Conservation (phyloP, 2,797 vertebrate genomes). For the Scolopax bukidnonensis region DNA sequence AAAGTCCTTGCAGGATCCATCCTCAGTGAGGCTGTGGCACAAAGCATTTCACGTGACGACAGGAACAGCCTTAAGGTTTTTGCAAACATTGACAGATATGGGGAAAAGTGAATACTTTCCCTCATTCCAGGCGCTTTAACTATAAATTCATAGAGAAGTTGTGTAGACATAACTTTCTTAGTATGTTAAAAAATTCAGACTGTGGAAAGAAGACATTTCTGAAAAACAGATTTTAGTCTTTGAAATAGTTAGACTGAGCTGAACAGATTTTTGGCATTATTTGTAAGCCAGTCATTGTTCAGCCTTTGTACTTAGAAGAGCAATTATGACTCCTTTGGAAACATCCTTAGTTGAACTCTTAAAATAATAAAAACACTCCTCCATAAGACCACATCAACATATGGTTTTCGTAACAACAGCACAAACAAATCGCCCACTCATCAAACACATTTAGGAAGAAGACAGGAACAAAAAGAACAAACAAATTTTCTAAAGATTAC, state of each 20-base stretch:
- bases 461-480: conserved; percentile 65
- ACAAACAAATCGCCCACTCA: conserved; percentile 70
- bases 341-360: conserved; percentile 71
- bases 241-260: conserved; percentile 64
- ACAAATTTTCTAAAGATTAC: conserved; percentile 48
- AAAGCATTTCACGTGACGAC: not conserved
- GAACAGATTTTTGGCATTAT: conserved; percentile 71
- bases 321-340: conserved; percentile 71
- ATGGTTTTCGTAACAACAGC: conserved; percentile 61
- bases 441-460: conserved; percentile 66
- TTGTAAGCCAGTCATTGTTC: conserved; percentile 67
- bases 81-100: not conserved
- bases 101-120: not conserved
- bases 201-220: conserved; percentile 49
- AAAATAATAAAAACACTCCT: conserved; percentile 73
- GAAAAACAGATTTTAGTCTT: conserved; percentile 56
- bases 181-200: conserved; percentile 1
- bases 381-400: conserved; percentile 63
- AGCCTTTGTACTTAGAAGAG: conserved; percentile 66
- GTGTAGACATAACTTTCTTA: conserved; percentile 4
- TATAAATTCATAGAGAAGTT: not conserved
- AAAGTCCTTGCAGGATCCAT: not conserved
- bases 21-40: not conserved
- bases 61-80: not conserved
- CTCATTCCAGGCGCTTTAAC: not conserved